Conservation (phyloP, 2,113 vertebrate species). For the Mixornis gularis region DNA sequence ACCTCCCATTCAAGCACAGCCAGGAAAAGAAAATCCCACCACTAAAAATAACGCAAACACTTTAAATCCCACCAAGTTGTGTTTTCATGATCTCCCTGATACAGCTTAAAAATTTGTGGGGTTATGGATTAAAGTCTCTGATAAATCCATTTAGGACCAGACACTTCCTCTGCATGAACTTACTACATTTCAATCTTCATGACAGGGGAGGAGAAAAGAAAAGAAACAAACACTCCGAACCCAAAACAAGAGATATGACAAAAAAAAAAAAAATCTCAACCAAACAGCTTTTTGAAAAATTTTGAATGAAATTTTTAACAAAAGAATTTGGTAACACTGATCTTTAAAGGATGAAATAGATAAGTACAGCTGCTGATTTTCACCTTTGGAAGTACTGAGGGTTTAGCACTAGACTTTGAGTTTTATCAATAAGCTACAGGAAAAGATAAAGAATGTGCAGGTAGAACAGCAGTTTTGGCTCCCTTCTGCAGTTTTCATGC, state of each 20-base stretch:
- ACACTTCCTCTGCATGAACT: not conserved
- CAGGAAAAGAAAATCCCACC: not conserved
- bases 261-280: not conserved
- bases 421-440: not conserved
- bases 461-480: not conserved
- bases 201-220: not conserved
- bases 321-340: not conserved
- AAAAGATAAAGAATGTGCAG: not conserved
- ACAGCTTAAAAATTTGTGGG: not conserved
- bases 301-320: not conserved
- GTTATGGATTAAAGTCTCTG: not conserved
- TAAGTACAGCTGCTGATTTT: not conserved
- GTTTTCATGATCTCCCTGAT: not conserved
- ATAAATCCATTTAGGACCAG: not conserved
- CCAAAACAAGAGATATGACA: not conserved
- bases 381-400: not conserved
- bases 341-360: not conserved
- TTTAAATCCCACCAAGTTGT: not conserved
- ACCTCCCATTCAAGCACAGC: not conserved
- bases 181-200: not conserved
- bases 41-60: not conserved
- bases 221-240: rapidly evolving
- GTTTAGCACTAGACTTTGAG: not conserved
- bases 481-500: not conserved
- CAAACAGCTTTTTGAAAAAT: not conserved